Base-by-base conservation (phyloP, 2,797 vertebrate species). In the Eupleurogrammus muticus region DNA sequence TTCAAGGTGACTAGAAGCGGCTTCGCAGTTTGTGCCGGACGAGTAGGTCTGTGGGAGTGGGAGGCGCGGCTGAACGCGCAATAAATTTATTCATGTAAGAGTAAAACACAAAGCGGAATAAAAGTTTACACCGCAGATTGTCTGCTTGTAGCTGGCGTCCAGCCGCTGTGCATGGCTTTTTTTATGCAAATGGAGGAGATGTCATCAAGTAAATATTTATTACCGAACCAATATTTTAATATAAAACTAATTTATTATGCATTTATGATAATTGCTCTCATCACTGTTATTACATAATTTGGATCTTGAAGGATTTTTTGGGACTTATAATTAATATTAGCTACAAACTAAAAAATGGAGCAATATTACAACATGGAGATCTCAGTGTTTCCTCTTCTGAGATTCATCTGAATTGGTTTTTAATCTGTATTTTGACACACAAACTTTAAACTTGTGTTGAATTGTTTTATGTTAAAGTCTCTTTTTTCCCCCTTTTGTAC, bases 1-100 rank as follows among this genome's bases (percentile, higher is more conserved):
- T 96, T 97, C 95, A 97, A 97, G 96, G 96, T 97, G 97, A 97
- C 95, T 92, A 95, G 89, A 95, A n/a, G 95, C 83, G 92, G 90
- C 90, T 91, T 90, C 91, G 95, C 94, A 93, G 93, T 95, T 95
- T 94, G 95, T 87, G 85, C 88, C 79, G 89, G 89, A 80, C 92
- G 91, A 96, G 94, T 87, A 90, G 92, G 89, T 87, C 65, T 82
- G 88, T 91, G 92, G 93, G 93, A 89, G 93, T 83, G 82, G 87
- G 92, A 95, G 94, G 75, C 49, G 80, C 52, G 75, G 64, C 59
- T 63, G 77, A 77, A 81, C 63, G 82, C 88, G 53, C 81, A 83
- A 91, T 87, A 85, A 79, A 92, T 90, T 91, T 90, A 93, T 93
- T 92, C 89, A 92, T 85, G 88, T 90, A 80, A 83, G 80, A 91